Percentiles rank a stretch among this genome's conserved stretches.
Evolutionary conservation across 2,113 vertebrate genomes (phyloP).

Genomic region (Talpa occidentalis): DNA sequence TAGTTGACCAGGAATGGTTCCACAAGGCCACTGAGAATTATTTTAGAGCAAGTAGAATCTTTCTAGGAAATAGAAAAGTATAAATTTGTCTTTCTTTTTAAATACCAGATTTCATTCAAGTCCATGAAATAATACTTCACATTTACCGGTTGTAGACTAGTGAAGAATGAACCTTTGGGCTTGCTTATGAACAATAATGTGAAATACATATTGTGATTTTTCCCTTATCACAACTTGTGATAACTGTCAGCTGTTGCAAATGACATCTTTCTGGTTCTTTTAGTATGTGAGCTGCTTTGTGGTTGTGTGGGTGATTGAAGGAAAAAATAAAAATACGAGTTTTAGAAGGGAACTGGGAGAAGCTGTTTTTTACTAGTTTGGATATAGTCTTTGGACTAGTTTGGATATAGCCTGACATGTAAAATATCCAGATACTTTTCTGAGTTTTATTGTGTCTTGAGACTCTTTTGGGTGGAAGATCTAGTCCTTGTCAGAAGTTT

Average conservation of each 20-base stretch:
- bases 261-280: neutral
- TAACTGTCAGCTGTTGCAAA: neutral
- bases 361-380: neutral
- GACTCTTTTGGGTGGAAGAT: neutral
- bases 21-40: slow-evolving; percentile 41
- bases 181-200: neutral
- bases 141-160: neutral
- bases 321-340: neutral
- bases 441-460: slow-evolving; percentile 13
- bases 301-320: neutral
- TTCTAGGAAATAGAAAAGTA: neutral
- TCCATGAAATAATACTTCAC: neutral
- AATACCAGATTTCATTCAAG: neutral
- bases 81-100: slow-evolving; percentile 21
- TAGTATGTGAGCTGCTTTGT: neutral
- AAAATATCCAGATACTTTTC: neutral
- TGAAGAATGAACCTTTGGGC: neutral
- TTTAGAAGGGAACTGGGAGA: neutral
- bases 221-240: neutral
- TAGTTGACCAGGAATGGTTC: slow-evolving; percentile 6
- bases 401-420: neutral
- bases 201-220: neutral
- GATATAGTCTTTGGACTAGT: neutral
- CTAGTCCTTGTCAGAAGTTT: slow-evolving; percentile 25
- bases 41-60: slow-evolving; percentile 37